Percentiles rank a stretch among this genome's conserved stretches.
These are phyloP conservation scores for Thunnus maccoyii DNA, from an alignment of 2,113 vertebrate species.

Conservation along the genomic window DNA sequence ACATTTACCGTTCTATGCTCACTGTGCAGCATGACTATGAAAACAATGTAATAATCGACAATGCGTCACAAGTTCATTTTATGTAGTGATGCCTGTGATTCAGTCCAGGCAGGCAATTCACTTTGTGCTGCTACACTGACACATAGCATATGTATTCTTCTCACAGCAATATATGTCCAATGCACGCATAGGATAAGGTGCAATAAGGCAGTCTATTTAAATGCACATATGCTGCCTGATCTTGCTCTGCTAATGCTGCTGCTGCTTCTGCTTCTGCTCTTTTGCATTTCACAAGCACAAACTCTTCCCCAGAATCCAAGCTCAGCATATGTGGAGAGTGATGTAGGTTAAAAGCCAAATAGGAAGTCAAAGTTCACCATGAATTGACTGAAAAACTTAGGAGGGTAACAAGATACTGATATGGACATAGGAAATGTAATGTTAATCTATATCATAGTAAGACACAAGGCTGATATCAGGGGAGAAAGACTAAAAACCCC, in stretches of 20 bases:
- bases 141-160: too few species aligned
- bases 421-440: background rate
- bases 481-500: background rate
- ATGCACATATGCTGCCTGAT: background rate
- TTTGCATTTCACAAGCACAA: conserved; percentile 18
- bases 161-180: too few species aligned
- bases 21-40: background rate
- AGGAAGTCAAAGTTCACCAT: too few species aligned
- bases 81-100: background rate
- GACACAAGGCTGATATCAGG: background rate
- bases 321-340: background rate
- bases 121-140: too few species aligned
- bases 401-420: too few species aligned
- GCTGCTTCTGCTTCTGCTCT: background rate
- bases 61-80: background rate
- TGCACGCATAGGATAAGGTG: background rate
- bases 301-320: conserved; percentile 1
- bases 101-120: background rate
- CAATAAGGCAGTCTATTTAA: conserved; percentile 4
- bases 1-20: background rate
- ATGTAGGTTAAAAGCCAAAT: conserved; percentile 6
- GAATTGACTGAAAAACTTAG: too few species aligned
- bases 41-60: background rate
- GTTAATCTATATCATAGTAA: background rate
- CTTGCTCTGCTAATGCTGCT: background rate